These are phyloP conservation scores for Tragopan temminckii DNA, from an alignment of 2,797 vertebrate genomes.

Conservation along the genomic window DNA sequence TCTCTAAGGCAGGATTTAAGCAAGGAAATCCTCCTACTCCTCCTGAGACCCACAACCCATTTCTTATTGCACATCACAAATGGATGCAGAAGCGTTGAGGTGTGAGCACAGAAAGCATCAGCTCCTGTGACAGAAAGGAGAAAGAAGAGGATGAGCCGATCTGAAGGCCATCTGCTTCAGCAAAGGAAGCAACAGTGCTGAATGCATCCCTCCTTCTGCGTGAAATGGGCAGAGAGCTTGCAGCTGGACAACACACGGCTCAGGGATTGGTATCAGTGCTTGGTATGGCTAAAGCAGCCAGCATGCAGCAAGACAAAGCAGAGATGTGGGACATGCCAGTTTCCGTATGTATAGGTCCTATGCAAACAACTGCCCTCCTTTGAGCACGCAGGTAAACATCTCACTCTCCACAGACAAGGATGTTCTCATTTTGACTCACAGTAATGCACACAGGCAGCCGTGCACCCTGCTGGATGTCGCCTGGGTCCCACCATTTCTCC, in stretches of 20 bases:
- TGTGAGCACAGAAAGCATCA: background rate
- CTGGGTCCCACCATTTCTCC: accelerated
- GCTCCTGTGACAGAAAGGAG: background rate
- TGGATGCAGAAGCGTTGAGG: background rate
- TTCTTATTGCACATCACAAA: background rate
- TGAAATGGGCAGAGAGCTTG: background rate
- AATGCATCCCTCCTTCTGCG: background rate
- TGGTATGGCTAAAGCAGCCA: background rate
- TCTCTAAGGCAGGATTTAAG: background rate
- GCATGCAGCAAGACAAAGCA: accelerated
- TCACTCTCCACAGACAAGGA: background rate
- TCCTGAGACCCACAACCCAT: background rate
- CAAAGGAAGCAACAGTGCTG: background rate
- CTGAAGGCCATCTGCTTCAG: background rate
- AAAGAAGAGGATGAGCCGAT: background rate
- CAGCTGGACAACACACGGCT: background rate
- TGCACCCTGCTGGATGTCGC: background rate
- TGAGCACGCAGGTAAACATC: background rate
- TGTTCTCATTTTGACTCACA: accelerated
- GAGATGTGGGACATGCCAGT: accelerated
- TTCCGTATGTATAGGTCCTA: too few relatives aligned
- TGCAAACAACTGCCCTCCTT: background rate
- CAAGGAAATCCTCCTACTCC: background rate
- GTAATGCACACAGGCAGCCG: accelerated
- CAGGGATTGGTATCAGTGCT: background rate